Conservation (phyloP, 2,797 vertebrate species). For the Chelmon rostratus region DNA sequence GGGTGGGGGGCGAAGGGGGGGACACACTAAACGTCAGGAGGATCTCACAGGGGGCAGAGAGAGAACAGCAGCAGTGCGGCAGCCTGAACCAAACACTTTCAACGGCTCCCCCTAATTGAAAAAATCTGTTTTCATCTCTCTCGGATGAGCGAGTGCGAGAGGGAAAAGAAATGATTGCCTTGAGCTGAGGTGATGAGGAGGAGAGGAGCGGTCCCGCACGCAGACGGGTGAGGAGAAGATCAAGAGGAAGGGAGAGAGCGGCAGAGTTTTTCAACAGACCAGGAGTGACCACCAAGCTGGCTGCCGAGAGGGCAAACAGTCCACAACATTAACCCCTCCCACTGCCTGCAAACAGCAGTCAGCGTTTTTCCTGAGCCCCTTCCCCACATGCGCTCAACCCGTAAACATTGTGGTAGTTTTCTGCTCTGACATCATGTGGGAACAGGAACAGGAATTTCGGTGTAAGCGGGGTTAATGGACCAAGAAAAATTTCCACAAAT, state of each 20-base stretch:
- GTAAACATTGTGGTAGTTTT: constrained; percentile 57
- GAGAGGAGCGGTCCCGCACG: constrained; percentile 40
- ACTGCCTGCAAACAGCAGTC: constrained; percentile 84
- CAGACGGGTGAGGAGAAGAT: constrained; percentile 43
- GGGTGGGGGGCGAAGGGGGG: constrained; percentile 9
- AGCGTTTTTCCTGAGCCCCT: constrained; percentile 63
- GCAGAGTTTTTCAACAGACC: constrained; percentile 59
- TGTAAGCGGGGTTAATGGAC: background rate
- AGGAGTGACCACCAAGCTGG: constrained; percentile 71
- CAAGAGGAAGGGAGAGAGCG: constrained; percentile 41
- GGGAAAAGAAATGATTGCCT: constrained; percentile 21
- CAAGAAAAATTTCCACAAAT: constrained; percentile 7
- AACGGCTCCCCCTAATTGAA: constrained; percentile 82
- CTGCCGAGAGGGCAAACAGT: constrained; percentile 75
- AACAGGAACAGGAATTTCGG: constrained; percentile 37
- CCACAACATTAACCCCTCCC: constrained; percentile 79
- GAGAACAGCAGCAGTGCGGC: constrained; percentile 63
- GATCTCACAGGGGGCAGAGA: constrained; percentile 58
- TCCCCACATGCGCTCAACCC: constrained; percentile 50
- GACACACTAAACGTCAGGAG: constrained; percentile 53
- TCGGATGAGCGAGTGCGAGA: constrained; percentile 46
- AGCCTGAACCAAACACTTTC: constrained; percentile 75
- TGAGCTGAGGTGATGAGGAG: constrained; percentile 57
- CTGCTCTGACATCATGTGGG: constrained; percentile 48
- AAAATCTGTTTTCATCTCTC: constrained; percentile 81